Base-by-base conservation (phyloP, 1,140 invertebrate species). In the Lutraria rhynchaena region DNA sequence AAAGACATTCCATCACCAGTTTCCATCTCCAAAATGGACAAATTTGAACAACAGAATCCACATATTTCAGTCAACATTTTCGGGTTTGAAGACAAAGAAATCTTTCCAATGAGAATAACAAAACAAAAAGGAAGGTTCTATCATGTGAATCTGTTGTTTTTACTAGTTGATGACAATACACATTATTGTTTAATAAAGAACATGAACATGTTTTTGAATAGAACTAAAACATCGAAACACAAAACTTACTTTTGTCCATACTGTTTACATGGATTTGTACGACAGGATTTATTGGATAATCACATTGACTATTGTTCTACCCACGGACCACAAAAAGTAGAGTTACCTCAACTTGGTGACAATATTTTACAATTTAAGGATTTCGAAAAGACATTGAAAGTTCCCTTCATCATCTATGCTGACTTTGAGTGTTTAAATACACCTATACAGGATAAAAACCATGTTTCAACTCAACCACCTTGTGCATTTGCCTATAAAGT, bases 51-150 rank as follows among this genome's bases (percentile, higher is more conserved):
- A 29, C 37, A 60, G 29, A 77, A 77, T 67, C 44, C 37, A 15
- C 27, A 11, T 19, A 65, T 65, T 46, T 77, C 60, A 35, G 44
- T 77, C 31, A 65, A 77, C 67, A 60, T 77, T 1, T 77, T 77
- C 33, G 55, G 60, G 19, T 77, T 51, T 67, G 74, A 77, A 29
- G 60, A 65, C 3, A 53, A 33, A 33, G 37, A 65, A 27, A 53
- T 77, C 35, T 37, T 77, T 4, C 74, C 60, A 4, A 65, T 77
- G 22, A 41, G 33, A 31, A 77, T 77, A 29, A 77, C 55, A 2
- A 46, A 75, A 61, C 15, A 29, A 11, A 2, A 44, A 15, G 0
- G 24, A 19, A 51, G 74, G 35, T 4, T 63, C 4, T 29, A 77
- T 53, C 58, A 65, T 37, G 27, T 65, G 1, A 77, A 77, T 44